These are phyloP conservation scores for Ailuropoda melanoleuca DNA, from an alignment of 2,113 vertebrate genomes.

Conservation along the genomic window DNA sequence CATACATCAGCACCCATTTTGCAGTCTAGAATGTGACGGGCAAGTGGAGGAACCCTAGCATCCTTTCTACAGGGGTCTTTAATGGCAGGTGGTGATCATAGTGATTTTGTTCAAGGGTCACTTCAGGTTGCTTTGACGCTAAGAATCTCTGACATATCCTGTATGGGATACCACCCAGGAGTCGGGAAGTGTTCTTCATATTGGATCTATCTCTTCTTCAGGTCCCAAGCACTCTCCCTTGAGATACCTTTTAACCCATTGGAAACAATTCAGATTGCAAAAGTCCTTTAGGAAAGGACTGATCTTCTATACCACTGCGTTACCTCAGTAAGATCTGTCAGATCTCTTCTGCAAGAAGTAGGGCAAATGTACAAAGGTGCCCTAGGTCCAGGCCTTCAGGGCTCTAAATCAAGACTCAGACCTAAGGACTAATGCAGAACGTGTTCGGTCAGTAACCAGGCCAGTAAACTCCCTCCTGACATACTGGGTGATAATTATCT, in stretches of 20 bases:
- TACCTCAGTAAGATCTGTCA: not conserved
- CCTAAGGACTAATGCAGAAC: not conserved
- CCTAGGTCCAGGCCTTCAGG: not conserved
- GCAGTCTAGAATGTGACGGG: not conserved
- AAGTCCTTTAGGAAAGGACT: not conserved
- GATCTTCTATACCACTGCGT: not conserved
- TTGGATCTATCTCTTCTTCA: not conserved
- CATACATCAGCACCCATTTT: not conserved
- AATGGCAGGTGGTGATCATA: not conserved
- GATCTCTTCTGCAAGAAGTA: not conserved
- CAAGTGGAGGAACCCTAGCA: not conserved
- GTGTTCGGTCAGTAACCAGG: not conserved
- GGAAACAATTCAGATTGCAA: not conserved
- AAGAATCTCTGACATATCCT: not conserved
- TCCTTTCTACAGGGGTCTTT: not conserved
- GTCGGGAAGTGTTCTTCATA: not conserved
- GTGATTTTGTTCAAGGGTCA: not conserved
- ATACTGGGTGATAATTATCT: not conserved
- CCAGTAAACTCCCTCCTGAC: not conserved
- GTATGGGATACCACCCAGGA: not conserved
- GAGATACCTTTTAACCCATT: not conserved
- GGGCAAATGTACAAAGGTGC: not conserved
- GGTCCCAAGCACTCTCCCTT: not conserved
- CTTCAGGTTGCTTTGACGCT: not conserved
- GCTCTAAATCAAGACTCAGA: not conserved